phyloP scores from a whole-genome alignment of 2,113 vertebrate genomes.

The Gracilinanus agilis region DNA sequence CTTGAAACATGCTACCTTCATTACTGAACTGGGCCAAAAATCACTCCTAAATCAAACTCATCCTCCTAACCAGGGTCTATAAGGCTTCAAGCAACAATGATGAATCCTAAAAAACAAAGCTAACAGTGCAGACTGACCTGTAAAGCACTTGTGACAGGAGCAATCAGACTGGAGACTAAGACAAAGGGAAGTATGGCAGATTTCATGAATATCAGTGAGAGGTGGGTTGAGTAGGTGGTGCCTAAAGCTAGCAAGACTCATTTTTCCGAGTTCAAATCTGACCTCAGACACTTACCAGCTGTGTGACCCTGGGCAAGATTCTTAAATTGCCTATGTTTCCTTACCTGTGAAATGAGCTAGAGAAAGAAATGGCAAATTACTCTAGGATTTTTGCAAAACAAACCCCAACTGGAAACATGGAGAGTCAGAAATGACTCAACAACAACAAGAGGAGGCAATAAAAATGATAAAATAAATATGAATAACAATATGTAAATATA shows the following conservation, averaged over 20 bases:
- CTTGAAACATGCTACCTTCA: slow-evolving; percentile 14
- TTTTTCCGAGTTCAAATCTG: too few relatives aligned
- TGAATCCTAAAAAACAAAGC: slow-evolving; percentile 11
- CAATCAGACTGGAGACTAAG: not conserved
- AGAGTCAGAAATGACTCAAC: too few relatives aligned
- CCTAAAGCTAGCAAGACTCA: too few relatives aligned
- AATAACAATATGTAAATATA: not conserved
- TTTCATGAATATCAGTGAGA: not conserved
- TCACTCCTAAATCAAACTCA: not conserved
- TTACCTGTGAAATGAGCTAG: too few relatives aligned
- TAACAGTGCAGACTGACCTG: not conserved
- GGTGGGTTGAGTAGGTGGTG: too few relatives aligned
- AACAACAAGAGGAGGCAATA: not conserved
- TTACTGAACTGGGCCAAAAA: slow-evolving; percentile 19
- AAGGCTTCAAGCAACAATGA: not conserved
- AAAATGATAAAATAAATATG: not conserved
- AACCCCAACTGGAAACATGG: too few relatives aligned
- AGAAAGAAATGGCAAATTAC: too few relatives aligned
- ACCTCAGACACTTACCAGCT: too few relatives aligned
- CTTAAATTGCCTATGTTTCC: too few relatives aligned
- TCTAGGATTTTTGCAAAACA: too few relatives aligned
- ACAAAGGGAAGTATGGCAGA: not conserved
- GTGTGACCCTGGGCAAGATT: too few relatives aligned
- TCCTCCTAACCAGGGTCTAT: not conserved
- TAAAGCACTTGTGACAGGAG: not conserved